Conservation (phyloP, 2,888 invertebrate species). For the Tenthredo amoena region DNA sequence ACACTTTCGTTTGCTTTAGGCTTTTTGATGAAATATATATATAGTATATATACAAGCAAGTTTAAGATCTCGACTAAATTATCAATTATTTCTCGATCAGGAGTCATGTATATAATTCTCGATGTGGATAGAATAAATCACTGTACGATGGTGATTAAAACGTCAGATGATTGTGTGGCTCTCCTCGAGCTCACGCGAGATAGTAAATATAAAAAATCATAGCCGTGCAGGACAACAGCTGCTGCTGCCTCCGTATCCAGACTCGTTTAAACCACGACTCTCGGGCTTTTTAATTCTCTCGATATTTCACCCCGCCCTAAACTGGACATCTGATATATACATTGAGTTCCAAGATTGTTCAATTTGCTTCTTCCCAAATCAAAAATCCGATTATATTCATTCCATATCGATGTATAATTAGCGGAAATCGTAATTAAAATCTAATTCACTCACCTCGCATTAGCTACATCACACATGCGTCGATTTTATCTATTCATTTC, state of each 20-base stretch:
- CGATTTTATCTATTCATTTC: not conserved
- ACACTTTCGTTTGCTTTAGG: not conserved
- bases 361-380: not conserved
- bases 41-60: not conserved
- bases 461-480: not conserved
- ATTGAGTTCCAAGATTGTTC: not conserved
- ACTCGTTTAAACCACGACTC: not conserved
- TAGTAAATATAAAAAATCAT: not conserved
- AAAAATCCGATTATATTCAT: not conserved
- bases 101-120: not conserved
- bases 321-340: not conserved
- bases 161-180: conserved; percentile 1
- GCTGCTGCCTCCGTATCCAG: not conserved
- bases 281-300: not conserved
- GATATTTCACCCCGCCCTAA: not conserved
- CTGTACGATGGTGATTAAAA: conserved; percentile 29
- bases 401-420: not conserved
- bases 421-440: not conserved
- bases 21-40: not conserved
- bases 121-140: conserved; percentile 1
- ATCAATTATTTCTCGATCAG: conserved; percentile 6
- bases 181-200: conserved; percentile 9
- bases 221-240: not conserved
- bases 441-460: not conserved
- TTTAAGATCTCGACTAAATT: conserved; percentile 1